Evolutionary conservation across 2,797 vertebrate species (phyloP), one percentile per base, ranked within the genome.

Genomic region (Diglossa cyanea): DNA sequence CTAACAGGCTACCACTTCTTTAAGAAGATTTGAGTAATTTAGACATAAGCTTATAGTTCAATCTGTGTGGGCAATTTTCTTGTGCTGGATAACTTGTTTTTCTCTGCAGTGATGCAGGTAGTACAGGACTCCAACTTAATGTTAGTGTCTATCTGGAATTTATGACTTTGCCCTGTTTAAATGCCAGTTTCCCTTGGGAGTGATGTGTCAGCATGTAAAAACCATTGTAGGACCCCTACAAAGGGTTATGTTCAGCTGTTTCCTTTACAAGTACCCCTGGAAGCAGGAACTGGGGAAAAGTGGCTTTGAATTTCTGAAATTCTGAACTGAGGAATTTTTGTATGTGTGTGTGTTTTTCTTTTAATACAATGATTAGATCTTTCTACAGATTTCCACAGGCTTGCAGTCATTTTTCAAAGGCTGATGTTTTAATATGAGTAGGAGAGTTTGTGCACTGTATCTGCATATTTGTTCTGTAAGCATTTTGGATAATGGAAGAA

Each of bases 131-230:
- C 74, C 40, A 78, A 44, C 44, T 86, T 93, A 47, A 44, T 58
- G 25, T 78, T 88, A 63, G 15, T 68, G 48, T 70, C 65, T 76
- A 5, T 83, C 40, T 95, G 83, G 63, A 90, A 76, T 92, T 93
- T 84, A 74, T 50, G 62, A 73, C 42, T 96, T 89, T 73, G 44
- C 23, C 76, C 58, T 88, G 35, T 89, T 95, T 87, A 86, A 85
- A 82, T 92, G 26, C 50, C 44, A 84, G 12, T 55, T 93, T 94
- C 77, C 28, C 76, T 75, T 89, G 68, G 67, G 73, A 88, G 23
- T 24, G 15, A 13, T 66, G 44, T 81, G 48, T 57, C 82, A 85
- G 61, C 30, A 28, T 23, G 9, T 40, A 12, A 48, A 67, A 19
- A 33, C 1, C 62, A 65, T 55, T 67, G 58, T 8, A 71, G 67